Percentiles rank a stretch among this genome's conserved stretches.
phyloP scores from a whole-genome alignment of 2,797 vertebrate species.

The Hippopotamyrus pictus region DNA sequence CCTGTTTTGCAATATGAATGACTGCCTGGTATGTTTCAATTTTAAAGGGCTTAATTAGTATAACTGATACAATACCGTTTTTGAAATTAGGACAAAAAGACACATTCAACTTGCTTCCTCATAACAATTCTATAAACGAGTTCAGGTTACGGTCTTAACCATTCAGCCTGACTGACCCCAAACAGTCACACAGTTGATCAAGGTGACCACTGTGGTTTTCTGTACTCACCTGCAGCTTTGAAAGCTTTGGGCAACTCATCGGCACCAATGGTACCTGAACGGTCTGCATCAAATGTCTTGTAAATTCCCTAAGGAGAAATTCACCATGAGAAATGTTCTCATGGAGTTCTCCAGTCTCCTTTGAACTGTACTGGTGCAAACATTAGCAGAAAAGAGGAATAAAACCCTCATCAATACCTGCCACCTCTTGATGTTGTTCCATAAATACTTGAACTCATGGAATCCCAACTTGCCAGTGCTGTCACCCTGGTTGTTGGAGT shows the following conservation, averaged over 20 bases:
- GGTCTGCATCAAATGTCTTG: conserved; percentile 42
- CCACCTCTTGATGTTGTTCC: conserved; percentile 93
- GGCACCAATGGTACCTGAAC: conserved; percentile 54
- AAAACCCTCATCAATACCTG: conserved; percentile 63
- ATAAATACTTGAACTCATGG: conserved; percentile 87
- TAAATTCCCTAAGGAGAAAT: conserved; percentile 54
- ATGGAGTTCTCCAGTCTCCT: not conserved
- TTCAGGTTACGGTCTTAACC: not conserved
- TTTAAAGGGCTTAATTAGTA: not conserved
- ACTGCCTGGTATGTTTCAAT: not conserved
- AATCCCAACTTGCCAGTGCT: conserved; percentile 84
- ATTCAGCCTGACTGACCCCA: too few relatives aligned
- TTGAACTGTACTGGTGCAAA: not conserved
- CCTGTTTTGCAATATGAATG: not conserved
- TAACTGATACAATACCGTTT: too few relatives aligned
- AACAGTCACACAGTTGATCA: not conserved
- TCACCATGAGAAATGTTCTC: conserved; percentile 12
- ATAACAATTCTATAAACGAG: too few relatives aligned
- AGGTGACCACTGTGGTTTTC: not conserved
- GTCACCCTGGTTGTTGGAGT: conserved; percentile 63
- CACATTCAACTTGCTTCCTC: too few relatives aligned
- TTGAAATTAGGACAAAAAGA: too few relatives aligned
- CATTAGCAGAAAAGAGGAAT: not conserved
- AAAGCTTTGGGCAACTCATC: conserved; percentile 66
- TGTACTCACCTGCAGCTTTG: conserved; percentile 64